Evolutionary conservation across 2,797 vertebrate genomes (phyloP).

Genomic region (Galago senegalensis): DNA sequence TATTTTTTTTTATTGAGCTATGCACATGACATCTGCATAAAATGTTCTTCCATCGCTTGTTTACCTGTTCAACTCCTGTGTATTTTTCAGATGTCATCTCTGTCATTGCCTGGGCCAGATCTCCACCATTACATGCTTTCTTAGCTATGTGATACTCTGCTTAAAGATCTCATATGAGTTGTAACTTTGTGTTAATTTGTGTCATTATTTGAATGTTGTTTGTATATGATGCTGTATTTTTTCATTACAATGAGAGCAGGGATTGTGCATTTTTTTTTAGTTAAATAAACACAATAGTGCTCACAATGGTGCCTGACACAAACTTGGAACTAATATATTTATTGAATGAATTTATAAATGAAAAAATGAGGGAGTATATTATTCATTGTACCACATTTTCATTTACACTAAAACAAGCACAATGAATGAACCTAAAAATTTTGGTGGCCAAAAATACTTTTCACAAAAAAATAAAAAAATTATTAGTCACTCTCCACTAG

Average conservation of each 20-base stretch:
- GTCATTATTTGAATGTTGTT: not conserved
- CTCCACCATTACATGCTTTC: not conserved
- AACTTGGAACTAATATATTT: not conserved
- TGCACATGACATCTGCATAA: not conserved
- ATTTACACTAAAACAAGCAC: not conserved
- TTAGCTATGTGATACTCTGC: not conserved
- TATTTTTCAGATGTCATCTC: not conserved
- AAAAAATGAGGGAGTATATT: not conserved
- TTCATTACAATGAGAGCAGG: not conserved
- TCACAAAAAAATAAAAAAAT: constrained; percentile 4
- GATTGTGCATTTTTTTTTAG: not conserved
- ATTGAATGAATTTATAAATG: not conserved
- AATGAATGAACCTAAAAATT: constrained; percentile 16
- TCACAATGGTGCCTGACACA: not conserved
- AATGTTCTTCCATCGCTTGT: not conserved
- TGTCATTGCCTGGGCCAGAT: not conserved
- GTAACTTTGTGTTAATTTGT: not conserved
- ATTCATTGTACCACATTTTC: not conserved
- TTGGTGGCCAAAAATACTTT: not conserved
- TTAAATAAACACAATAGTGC: not conserved
- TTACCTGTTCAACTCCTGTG: not conserved
- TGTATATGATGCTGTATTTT: not conserved
- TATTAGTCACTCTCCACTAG: not conserved
- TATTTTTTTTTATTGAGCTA: not conserved
- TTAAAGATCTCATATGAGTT: not conserved